Conservation (phyloP, 2,113 vertebrate genomes). For the Irena cyanogastra region DNA sequence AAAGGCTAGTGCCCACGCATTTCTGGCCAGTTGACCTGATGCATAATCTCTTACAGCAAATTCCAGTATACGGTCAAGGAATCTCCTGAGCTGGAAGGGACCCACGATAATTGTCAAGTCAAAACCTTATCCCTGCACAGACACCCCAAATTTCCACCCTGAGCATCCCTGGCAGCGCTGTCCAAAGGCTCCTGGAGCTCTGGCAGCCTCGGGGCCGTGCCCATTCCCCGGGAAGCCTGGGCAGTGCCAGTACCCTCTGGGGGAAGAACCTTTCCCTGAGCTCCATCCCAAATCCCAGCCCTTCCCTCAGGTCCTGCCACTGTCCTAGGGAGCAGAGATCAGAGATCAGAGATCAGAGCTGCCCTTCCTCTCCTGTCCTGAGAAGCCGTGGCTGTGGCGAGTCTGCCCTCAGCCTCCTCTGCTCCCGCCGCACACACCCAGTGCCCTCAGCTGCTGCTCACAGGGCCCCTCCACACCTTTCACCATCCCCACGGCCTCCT, state of each 20-base stretch:
- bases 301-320: accelerated
- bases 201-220: accelerated
- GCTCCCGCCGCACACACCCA: not conserved
- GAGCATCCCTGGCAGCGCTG: accelerated
- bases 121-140: too few relatives aligned
- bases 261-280: not conserved
- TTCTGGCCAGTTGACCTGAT: not conserved
- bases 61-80: not conserved
- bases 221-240: not conserved
- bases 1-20: not conserved
- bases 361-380: too few relatives aligned
- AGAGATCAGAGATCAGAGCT: not conserved
- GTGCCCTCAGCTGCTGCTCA: not conserved
- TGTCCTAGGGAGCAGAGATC: not conserved
- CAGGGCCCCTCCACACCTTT: not conserved
- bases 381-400: too few relatives aligned
- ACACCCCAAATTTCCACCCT: not conserved
- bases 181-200: not conserved
- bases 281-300: accelerated
- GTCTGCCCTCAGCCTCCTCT: not conserved
- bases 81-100: not conserved
- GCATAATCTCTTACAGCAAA: not conserved
- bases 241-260: not conserved
- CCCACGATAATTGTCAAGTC: too few relatives aligned
- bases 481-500: not conserved